A percentile compares a stretch with the other conserved stretches of the same genome.
Conservation (phyloP, 2,113 vertebrate genomes). For the Caranx ignobilis region DNA sequence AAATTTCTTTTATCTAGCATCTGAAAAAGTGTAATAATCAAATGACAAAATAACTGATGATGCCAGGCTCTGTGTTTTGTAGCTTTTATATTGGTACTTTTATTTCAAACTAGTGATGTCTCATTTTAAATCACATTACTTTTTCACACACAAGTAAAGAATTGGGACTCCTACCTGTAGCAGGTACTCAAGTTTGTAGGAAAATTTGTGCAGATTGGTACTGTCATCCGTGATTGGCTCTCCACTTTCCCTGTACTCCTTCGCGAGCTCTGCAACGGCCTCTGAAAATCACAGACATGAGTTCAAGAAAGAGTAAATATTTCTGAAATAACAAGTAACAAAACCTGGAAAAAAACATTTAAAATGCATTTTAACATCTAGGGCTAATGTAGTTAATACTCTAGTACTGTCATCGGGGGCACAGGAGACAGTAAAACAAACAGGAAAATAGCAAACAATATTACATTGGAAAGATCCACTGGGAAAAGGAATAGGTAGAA, state of each 20-base stretch:
- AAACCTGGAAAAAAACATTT: not conserved
- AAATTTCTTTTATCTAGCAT: not conserved
- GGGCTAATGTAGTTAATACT: not conserved
- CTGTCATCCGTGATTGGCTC: conserved; percentile 97
- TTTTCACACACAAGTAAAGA: not conserved
- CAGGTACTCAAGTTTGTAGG: conserved; percentile 96
- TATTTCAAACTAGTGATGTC: not conserved
- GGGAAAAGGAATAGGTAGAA: not conserved
- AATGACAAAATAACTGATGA: too few relatives aligned
- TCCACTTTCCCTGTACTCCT: conserved; percentile 91
- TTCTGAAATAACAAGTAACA: not conserved
- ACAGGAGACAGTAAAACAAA: not conserved
- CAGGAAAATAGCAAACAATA: not conserved
- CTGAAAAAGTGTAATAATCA: not conserved
- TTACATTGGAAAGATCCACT: not conserved
- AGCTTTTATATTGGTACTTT: not conserved
- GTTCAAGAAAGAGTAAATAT: not conserved
- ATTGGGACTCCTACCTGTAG: conserved; percentile 86
- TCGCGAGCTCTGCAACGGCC: conserved; percentile 90
- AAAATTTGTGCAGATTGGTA: conserved; percentile 94
- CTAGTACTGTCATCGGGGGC: not conserved
- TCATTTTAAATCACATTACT: not conserved
- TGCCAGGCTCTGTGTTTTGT: not conserved
- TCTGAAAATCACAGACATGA: conserved; percentile 81
- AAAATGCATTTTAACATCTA: not conserved